These are phyloP conservation scores for Habroteleia sp. DNA, from an alignment of 2,888 invertebrate species.

Conservation along the genomic window DNA sequence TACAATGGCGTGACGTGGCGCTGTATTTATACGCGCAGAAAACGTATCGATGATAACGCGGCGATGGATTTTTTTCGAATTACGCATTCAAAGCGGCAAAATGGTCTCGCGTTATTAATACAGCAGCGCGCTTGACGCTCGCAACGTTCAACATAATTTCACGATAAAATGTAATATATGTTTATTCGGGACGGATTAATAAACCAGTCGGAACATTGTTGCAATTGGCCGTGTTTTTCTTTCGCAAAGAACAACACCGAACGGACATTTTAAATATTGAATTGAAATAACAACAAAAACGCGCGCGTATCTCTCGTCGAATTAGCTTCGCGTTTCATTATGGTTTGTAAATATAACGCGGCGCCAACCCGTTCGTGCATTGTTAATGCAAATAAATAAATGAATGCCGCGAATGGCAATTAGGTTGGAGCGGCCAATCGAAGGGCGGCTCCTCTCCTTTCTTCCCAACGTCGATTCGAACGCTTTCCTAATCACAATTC, in stretches of 20 bases:
- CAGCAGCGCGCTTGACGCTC: background rate
- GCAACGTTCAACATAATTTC: background rate
- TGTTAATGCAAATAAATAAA: too few species aligned
- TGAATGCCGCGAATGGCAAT: too few species aligned
- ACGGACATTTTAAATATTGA: conserved; percentile 30
- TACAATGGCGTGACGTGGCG: conserved; percentile 21
- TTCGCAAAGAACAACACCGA: background rate
- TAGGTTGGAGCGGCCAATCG: background rate
- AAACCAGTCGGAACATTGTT: background rate
- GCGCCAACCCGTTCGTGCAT: too few species aligned
- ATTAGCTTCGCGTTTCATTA: too few species aligned
- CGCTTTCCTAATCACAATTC: conserved; percentile 36
- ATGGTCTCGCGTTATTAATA: conserved; percentile 3
- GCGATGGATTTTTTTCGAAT: conserved; percentile 5
- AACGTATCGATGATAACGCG: conserved; percentile 1
- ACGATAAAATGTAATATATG: background rate
- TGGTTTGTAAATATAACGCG: too few species aligned
- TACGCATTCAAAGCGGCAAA: background rate
- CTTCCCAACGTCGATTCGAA: background rate
- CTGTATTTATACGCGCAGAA: conserved; percentile 4
- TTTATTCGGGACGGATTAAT: background rate
- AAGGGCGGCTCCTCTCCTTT: background rate
- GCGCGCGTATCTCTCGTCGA: background rate
- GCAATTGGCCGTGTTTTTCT: background rate
- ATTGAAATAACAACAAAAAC: conserved; percentile 10